Evolutionary conservation across 2,113 vertebrate genomes (phyloP), one percentile per base, ranked within the genome.

Genomic region (Elephantulus edwardii): DNA sequence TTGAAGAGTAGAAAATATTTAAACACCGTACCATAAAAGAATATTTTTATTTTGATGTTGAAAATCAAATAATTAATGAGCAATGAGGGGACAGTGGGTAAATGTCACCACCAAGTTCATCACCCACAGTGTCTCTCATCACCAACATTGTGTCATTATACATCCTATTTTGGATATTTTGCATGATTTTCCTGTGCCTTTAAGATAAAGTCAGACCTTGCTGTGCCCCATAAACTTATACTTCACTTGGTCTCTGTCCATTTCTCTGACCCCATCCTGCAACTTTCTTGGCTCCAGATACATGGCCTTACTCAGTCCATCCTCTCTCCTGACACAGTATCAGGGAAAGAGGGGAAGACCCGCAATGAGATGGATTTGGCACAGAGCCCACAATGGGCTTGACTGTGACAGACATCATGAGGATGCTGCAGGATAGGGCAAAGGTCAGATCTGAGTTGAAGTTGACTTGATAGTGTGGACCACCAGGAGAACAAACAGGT

Each of bases 41-140:
- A 30, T 38, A 3, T 83, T 92, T 76, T 44, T 38, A 30, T n/a
- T 68, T 66, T 35, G 38, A 38, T 38, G 4, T 88, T 66, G 33
- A 93, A 90, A 93, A 70, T 74, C 48, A 93, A 83, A 80, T 40
- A 70, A 54, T 62, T 20, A 70, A 28, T 78, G 52, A 10, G 3
- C 80, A 48, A 7, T 46, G 64, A 68, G 6, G 35, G 28, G 35
- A 38, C 35, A 35, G 3, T 35, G 66, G 33, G 19, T 68, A 68
- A 38, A 68, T 38, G 24, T 35, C 35, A 33, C 9, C 10, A 33
- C 58, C 30, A 26, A 4, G 30, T 62, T 16, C 56, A 62, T 81
- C 58, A 40, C 42, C 44, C 58, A 62, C 58, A 33, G 58, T 11
- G 3, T 14, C 58, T 66, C 52, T 90, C 88, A 86, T 35, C 9